Evolutionary conservation across 2,113 vertebrate genomes (phyloP).

Genomic region (Variabilichromis moorii): DNA sequence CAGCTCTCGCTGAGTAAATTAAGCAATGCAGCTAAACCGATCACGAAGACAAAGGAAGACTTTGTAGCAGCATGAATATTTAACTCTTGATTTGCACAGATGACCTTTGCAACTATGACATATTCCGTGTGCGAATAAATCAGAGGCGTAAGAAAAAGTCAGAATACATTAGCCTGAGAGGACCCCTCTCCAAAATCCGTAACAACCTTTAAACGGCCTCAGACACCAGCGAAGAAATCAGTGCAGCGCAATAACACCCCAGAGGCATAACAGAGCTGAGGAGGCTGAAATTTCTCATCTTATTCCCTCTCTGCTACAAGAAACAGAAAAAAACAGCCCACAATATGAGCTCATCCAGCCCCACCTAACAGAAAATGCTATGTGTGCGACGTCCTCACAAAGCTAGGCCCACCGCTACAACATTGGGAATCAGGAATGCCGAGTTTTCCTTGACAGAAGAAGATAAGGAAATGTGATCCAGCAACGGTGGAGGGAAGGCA

Average conservation of each 20-base stretch:
- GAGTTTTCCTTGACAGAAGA: slow-evolving; percentile 11
- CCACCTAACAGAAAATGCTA: slow-evolving; percentile 23
- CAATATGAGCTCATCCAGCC: slow-evolving; percentile 54
- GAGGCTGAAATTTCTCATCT: slow-evolving; percentile 10
- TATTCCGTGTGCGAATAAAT: slow-evolving; percentile 1
- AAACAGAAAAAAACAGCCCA: background rate
- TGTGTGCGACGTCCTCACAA: background rate
- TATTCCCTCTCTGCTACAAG: background rate
- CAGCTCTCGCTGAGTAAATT: background rate
- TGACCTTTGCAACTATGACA: slow-evolving; percentile 17
- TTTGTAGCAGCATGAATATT: slow-evolving; percentile 12
- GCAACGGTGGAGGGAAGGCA: background rate
- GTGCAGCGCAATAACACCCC: background rate
- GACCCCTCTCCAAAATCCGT: background rate
- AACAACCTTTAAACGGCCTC: background rate
- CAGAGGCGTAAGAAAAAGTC: background rate
- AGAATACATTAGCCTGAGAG: slow-evolving; percentile 1
- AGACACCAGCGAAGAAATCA: slow-evolving; percentile 10
- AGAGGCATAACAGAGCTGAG: slow-evolving; percentile 8
- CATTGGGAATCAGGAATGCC: background rate
- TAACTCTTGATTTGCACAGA: background rate
- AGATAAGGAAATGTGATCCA: slow-evolving; percentile 2
- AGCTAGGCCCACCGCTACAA: slow-evolving; percentile 26
- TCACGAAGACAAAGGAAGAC: background rate
- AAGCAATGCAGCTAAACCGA: slow-evolving; percentile 1